Evolutionary conservation across 2,888 invertebrate genomes (phyloP).

Genomic region (Ophioninae sp.): DNA sequence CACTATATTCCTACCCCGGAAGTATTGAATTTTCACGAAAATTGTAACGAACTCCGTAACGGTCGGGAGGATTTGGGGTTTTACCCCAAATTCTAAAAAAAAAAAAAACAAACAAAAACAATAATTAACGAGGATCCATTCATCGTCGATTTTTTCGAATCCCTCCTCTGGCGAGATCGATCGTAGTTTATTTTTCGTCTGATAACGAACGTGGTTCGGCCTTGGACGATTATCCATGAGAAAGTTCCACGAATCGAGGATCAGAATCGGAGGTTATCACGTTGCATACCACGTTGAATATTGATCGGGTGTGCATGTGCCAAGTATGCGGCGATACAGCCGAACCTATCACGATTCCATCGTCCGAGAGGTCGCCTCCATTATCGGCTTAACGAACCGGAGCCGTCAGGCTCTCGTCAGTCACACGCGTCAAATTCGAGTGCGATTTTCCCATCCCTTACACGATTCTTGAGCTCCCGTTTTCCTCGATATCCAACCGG

Average conservation of each 20-base stretch:
- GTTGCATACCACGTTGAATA: conserved; percentile 11
- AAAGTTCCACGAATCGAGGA: conserved; percentile 73
- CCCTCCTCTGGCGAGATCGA: background rate
- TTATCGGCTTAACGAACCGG: conserved; percentile 63
- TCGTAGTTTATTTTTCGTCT: conserved; percentile 8
- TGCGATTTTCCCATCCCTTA: conserved; percentile 62
- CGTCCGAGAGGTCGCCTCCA: conserved; percentile 45
- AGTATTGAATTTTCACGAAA: too few species aligned
- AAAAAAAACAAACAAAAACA: background rate
- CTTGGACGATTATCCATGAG: conserved; percentile 49
- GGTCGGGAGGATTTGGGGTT: background rate
- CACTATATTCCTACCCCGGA: too few species aligned
- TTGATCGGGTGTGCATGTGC: background rate
- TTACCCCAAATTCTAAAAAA: background rate
- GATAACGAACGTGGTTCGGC: conserved; percentile 39
- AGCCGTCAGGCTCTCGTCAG: conserved; percentile 50
- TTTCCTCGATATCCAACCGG: conserved; percentile 11
- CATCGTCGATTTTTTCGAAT: background rate
- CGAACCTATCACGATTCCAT: conserved; percentile 26
- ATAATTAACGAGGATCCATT: background rate
- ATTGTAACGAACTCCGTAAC: too few species aligned
- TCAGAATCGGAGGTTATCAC: conserved; percentile 57
- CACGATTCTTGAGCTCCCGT: conserved; percentile 38
- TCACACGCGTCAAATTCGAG: conserved; percentile 54
- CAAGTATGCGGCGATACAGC: background rate